Evolutionary conservation across 2,888 invertebrate genomes (phyloP).

Genomic region (Itoplectis maculator): DNA sequence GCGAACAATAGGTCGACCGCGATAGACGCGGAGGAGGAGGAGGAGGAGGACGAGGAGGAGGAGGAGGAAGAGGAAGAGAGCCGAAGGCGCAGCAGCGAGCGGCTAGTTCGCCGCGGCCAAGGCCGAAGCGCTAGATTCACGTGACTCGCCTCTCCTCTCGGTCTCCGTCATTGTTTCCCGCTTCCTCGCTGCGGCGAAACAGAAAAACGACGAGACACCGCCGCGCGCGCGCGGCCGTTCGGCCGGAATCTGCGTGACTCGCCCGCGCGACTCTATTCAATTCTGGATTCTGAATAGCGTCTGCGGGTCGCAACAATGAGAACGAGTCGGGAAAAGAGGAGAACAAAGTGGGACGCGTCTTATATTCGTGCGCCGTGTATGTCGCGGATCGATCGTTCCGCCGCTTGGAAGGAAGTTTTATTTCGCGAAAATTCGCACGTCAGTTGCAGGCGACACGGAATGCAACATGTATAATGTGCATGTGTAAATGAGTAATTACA

Average conservation of each 20-base stretch:
- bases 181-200: constrained; percentile 15
- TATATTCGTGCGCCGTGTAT: too few species aligned
- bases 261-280: neutral
- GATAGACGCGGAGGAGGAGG: constrained; percentile 31
- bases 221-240: neutral
- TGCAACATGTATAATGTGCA: neutral
- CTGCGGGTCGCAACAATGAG: neutral
- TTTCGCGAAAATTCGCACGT: neutral
- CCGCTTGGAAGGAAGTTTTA: too few species aligned
- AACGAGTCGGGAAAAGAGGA: neutral
- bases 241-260: constrained; percentile 9
- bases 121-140: constrained; percentile 20
- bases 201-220: neutral
- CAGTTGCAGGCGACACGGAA: neutral
- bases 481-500: too few species aligned
- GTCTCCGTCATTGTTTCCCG: constrained; percentile 18
- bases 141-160: constrained; percentile 6
- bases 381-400: too few species aligned
- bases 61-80: constrained; percentile 48
- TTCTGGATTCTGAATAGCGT: constrained; percentile 1
- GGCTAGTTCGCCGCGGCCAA: constrained; percentile 34
- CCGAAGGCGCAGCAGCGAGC: neutral
- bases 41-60: too few species aligned
- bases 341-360: neutral
- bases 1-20: constrained; percentile 25